Conservation (phyloP, 1,140 invertebrate genomes). For the Geopemphigus sp. region DNA sequence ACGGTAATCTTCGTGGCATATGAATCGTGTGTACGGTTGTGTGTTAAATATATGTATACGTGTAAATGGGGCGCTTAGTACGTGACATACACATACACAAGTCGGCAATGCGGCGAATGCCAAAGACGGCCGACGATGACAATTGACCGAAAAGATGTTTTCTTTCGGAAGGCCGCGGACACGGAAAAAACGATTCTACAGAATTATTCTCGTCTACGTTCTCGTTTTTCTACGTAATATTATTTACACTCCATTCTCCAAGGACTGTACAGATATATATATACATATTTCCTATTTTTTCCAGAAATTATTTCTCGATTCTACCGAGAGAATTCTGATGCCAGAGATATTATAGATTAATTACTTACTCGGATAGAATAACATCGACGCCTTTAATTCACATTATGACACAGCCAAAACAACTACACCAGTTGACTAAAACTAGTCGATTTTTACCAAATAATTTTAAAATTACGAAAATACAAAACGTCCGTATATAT, state of each 20-base stretch:
- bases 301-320: too few relatives aligned
- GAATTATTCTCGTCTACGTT: too few relatives aligned
- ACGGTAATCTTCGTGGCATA: background rate
- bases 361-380: background rate
- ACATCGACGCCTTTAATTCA: background rate
- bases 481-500: background rate
- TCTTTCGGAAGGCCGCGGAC: too few relatives aligned
- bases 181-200: background rate
- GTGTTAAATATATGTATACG: background rate
- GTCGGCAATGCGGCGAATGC: background rate
- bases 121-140: constrained; percentile 1
- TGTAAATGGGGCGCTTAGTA: constrained; percentile 14
- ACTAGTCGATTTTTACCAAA: background rate
- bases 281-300: background rate
- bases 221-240: too few relatives aligned
- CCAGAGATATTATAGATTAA: background rate
- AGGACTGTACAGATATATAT: background rate
- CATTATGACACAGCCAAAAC: background rate
- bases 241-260: too few relatives aligned
- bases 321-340: background rate
- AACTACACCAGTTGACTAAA: background rate
- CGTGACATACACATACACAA: background rate
- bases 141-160: background rate
- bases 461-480: background rate
- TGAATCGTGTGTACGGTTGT: background rate